These are phyloP conservation scores for Serranus cabrilla DNA, from an alignment of 2,797 vertebrate genomes.

Conservation along the genomic window DNA sequence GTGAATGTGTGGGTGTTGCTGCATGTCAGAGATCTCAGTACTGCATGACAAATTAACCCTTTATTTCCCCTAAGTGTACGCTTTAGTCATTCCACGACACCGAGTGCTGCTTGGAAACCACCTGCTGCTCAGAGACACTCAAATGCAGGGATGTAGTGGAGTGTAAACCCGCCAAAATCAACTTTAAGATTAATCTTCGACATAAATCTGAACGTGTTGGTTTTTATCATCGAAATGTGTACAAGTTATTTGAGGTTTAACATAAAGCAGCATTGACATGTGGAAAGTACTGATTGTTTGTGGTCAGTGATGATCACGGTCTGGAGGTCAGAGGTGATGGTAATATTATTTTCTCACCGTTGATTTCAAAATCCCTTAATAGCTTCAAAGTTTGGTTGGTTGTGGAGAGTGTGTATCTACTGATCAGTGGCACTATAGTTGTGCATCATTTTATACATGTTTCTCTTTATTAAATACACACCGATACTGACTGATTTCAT, in stretches of 20 bases:
- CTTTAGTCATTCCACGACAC: conserved; percentile 75
- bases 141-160: conserved; percentile 42
- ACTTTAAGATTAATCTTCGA: not conserved
- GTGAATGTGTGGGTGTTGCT: conserved; percentile 57
- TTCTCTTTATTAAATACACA: not conserved
- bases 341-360: not conserved
- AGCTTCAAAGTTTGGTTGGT: not conserved
- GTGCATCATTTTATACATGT: not conserved
- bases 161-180: conserved; percentile 12
- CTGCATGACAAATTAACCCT: conserved; percentile 71
- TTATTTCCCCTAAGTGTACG: conserved; percentile 55
- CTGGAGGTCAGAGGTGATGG: not conserved
- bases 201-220: not conserved
- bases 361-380: not conserved
- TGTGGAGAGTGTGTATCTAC: not conserved
- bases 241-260: not conserved
- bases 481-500: too few species aligned
- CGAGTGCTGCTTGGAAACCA: conserved; percentile 70
- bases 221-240: not conserved
- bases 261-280: not conserved
- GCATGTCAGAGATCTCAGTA: conserved; percentile 35
- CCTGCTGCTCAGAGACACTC: conserved; percentile 52
- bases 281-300: not conserved
- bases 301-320: not conserved
- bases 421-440: not conserved